Evolutionary conservation across 2,888 invertebrate genomes (phyloP).

Genomic region (Pheosia gnoma): DNA sequence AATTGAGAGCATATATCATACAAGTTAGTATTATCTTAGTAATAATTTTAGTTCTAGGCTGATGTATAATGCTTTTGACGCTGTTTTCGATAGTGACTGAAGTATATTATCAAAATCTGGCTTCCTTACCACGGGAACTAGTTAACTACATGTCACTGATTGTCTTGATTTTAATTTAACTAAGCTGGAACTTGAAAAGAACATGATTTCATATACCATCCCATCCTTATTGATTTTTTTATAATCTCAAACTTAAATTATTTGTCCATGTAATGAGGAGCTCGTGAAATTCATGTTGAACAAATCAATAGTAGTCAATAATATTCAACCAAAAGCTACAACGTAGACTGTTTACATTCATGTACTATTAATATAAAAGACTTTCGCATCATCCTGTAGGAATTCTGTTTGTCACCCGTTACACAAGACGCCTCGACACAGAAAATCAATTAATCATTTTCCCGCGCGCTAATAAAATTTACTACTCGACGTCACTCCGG

Average conservation of each 20-base stretch:
- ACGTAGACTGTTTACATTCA: neutral
- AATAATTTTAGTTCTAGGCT: neutral
- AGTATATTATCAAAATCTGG: too few relatives aligned
- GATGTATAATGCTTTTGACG: too few relatives aligned
- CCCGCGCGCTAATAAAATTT: constrained; percentile 57
- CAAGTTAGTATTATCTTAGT: neutral
- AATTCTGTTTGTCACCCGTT: constrained; percentile 53
- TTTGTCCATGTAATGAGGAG: too few relatives aligned
- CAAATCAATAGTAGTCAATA: neutral
- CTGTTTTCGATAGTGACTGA: too few relatives aligned
- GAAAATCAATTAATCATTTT: constrained; percentile 60
- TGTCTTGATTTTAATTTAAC: too few relatives aligned
- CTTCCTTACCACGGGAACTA: too few relatives aligned
- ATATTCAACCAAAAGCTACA: neutral
- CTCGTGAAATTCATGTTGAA: too few relatives aligned
- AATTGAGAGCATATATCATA: neutral
- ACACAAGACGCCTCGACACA: constrained; percentile 40
- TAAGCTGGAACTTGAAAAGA: too few relatives aligned
- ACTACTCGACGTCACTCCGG: constrained; percentile 54
- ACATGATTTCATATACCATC: too few relatives aligned
- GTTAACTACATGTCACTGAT: too few relatives aligned
- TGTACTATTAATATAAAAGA: constrained; percentile 19
- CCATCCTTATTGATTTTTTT: too few relatives aligned
- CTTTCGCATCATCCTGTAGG: constrained; percentile 38
- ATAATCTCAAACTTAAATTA: too few relatives aligned